A percentile compares a stretch with the other conserved stretches of the same genome.
These are phyloP conservation scores for Cheirogaleus major DNA, from an alignment of 2,797 vertebrate genomes.

Conservation along the genomic window DNA sequence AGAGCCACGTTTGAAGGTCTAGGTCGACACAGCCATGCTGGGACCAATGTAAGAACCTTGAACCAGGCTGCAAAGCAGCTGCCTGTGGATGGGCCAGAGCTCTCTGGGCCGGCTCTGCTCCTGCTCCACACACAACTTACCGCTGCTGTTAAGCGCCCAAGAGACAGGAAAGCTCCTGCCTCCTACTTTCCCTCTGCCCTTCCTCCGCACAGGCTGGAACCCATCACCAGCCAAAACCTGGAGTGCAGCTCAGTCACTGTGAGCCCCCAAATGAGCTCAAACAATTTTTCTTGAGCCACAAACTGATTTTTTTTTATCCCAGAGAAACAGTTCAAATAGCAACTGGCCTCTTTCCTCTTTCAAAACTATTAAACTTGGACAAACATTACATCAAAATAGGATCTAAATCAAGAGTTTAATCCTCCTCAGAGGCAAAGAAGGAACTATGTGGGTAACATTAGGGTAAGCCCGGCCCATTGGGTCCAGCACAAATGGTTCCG, in stretches of 20 bases:
- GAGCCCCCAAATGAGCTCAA: constrained; percentile 38
- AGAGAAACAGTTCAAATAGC: constrained; percentile 53
- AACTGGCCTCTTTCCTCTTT: constrained; percentile 16
- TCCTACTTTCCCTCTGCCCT: constrained; percentile 18
- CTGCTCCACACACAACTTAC: not conserved
- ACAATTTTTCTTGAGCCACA: constrained; percentile 15
- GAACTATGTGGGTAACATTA: not conserved
- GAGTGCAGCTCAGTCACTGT: not conserved
- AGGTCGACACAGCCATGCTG: constrained; percentile 2
- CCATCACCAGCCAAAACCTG: constrained; percentile 8
- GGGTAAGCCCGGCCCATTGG: not conserved
- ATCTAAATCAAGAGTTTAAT: constrained; percentile 40
- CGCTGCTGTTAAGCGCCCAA: not conserved
- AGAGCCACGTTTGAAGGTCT: constrained; percentile 38
- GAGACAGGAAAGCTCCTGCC: constrained; percentile 6
- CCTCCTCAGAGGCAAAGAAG: not conserved
- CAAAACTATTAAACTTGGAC: constrained; percentile 45
- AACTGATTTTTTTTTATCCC: not conserved
- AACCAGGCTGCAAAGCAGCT: constrained; percentile 47
- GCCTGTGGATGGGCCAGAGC: not conserved
- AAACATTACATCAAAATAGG: constrained; percentile 49
- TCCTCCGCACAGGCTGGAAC: not conserved
- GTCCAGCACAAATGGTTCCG: not conserved
- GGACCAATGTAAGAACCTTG: constrained; percentile 27
- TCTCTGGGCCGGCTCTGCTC: not conserved